phyloP scores from a whole-genome alignment of 2,888 invertebrate species.

The Cenopis cana region DNA sequence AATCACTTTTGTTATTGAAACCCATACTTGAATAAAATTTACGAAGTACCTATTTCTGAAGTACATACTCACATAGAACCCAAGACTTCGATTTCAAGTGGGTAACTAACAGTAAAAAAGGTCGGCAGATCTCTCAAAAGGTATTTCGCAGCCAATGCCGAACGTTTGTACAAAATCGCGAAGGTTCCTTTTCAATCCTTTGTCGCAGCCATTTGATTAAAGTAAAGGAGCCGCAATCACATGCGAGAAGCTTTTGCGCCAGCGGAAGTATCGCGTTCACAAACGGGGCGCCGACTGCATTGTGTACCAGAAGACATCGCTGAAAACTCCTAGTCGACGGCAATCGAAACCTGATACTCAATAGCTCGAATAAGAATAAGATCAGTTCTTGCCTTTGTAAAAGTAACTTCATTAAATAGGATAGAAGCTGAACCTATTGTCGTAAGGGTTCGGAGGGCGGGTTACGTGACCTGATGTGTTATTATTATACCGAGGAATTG shows the following conservation, averaged over 20 bases:
- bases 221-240: conserved; percentile 81
- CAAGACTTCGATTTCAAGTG: conserved; percentile 25
- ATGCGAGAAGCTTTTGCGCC: conserved; percentile 72
- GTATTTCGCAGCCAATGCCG: conserved; percentile 76
- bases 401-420: conserved; percentile 15
- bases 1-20: conserved; percentile 47
- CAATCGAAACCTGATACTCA: conserved; percentile 68
- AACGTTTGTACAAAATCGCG: conserved; percentile 78
- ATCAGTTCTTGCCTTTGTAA: conserved; percentile 23
- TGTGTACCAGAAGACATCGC: conserved; percentile 60
- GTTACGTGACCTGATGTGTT: conserved; percentile 7
- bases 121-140: conserved; percentile 68
- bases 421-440: conserved; percentile 31
- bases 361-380: conserved; percentile 33
- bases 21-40: conserved; percentile 48
- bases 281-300: conserved; percentile 80
- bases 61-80: neutral
- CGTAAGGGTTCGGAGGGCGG: conserved; percentile 9
- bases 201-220: conserved; percentile 83
- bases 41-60: conserved; percentile 9
- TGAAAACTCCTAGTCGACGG: conserved; percentile 67
- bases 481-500: neutral
- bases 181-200: conserved; percentile 82
- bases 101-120: conserved; percentile 65
- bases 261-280: conserved; percentile 85